phyloP scores from a whole-genome alignment of 2,113 vertebrate genomes.

The Rhinolophus ferrumequinum region DNA sequence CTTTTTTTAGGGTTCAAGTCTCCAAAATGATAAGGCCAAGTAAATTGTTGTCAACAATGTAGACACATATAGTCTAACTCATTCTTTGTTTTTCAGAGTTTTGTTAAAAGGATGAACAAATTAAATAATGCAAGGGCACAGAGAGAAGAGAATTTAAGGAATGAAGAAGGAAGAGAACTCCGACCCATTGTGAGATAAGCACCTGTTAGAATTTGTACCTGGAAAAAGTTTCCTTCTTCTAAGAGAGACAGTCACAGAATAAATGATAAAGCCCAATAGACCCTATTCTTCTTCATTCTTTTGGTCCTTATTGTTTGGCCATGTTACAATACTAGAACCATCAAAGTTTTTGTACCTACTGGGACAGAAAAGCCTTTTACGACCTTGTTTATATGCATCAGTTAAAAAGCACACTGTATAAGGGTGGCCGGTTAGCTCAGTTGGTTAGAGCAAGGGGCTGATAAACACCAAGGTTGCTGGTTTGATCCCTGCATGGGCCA shows the following conservation, averaged over 20 bases:
- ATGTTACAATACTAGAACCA: not conserved
- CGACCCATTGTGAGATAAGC: slow-evolving; percentile 77
- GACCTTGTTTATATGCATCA: not conserved
- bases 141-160: slow-evolving; percentile 61
- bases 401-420: not conserved
- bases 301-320: not conserved
- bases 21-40: not conserved
- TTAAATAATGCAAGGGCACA: slow-evolving; percentile 35
- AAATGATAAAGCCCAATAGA: not conserved
- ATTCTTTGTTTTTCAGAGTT: slow-evolving; percentile 72
- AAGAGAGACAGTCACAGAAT: not conserved
- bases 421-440: too few species aligned
- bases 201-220: not conserved
- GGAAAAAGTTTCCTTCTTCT: not conserved
- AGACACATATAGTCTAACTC: not conserved
- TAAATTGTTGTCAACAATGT: not conserved
- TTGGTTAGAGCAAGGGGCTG: too few species aligned
- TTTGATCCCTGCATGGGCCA: too few species aligned
- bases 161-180: slow-evolving; percentile 85
- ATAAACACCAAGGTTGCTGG: too few species aligned
- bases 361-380: not conserved
- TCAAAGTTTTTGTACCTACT: not conserved
- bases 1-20: not conserved
- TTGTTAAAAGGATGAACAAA: slow-evolving; percentile 82
- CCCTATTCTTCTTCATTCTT: not conserved